Base-by-base conservation (phyloP, 2,888 invertebrate species). In the Notodonta ziczac region DNA sequence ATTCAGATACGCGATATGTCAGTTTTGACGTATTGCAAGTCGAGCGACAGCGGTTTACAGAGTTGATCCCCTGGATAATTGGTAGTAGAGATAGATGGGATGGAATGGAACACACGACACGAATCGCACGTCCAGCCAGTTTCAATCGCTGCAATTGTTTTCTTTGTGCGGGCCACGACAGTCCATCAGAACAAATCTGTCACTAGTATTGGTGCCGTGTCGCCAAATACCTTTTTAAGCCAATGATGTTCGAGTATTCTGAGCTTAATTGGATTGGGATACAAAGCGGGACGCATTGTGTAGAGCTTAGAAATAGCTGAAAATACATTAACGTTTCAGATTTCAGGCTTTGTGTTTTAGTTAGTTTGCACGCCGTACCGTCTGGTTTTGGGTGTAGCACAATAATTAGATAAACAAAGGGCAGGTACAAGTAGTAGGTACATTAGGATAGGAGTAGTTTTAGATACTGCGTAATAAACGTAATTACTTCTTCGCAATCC, bases 91-190 rank as follows among this genome's bases (percentile, higher is more conserved):
- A 67, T 66, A 62, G 74, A 62, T 67, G 60, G 72, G 66, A 73
- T 69, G 65, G 69, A 69, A 73, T 69, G 65, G 69, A 69, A 77
- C 74, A 73, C 76, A 77, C 78, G 80, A 82, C 73, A 81, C 78
- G 74, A 80, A 73, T 78, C 77, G 72, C 75, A 72, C 73, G 72
- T 76, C 69, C 75, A 74, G 73, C 70, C 67, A 61, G 66, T 68
- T 69, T 68, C 73, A 77, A 82, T 80, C 73, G 70, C 62, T 61
- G 66, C 77, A 74, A 80, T 81, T 79, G 77, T 80, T 79, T 80
- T 81, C 74, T 81, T 83, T 82, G 77, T 80, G 59, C 60, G 60
- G 59, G 61, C 64, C 35, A 74, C 67, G 73, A 75, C 70, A 24
- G 24, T 24, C 24, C 24, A 24, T 24, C 24, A 24, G 24, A 24